Percentiles rank a stretch among this genome's conserved stretches.
Conservation (phyloP, 2,797 vertebrate genomes). For the Smutsia temminckii region DNA sequence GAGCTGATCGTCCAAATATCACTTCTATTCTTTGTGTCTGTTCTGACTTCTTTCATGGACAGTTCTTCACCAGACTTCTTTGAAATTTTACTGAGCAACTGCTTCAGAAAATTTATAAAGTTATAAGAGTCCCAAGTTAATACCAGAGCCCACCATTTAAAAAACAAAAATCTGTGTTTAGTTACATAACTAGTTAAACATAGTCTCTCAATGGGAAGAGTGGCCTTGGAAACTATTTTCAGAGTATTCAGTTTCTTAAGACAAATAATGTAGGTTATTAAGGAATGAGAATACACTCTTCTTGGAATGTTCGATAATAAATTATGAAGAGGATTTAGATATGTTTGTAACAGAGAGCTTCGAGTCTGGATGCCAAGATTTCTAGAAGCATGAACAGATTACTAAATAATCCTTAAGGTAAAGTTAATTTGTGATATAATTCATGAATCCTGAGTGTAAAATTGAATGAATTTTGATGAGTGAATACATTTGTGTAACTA, state of each 20-base stretch:
- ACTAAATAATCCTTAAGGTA: slow-evolving; percentile 16
- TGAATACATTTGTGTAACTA: neutral
- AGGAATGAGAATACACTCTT: neutral
- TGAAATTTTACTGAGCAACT: neutral
- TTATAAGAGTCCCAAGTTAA: neutral
- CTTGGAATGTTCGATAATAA: neutral
- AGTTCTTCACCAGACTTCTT: neutral
- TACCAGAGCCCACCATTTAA: neutral
- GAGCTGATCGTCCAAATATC: neutral
- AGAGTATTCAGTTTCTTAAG: neutral
- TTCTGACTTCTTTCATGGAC: neutral
- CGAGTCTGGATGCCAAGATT: neutral
- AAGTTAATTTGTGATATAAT: slow-evolving; percentile 1
- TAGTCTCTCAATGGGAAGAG: neutral
- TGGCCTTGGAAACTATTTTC: neutral
- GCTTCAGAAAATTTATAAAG: neutral
- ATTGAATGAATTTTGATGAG: neutral
- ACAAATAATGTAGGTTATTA: neutral
- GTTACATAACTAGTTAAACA: neutral
- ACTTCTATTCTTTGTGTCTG: neutral
- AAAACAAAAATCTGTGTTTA: neutral
- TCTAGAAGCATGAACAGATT: neutral
- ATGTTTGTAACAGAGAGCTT: neutral
- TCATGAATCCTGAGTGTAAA: neutral
- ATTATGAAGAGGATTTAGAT: neutral